A percentile compares a stretch with the other conserved stretches of the same genome.
These are phyloP conservation scores for Drosophila repletoides DNA, from an alignment of 1,140 invertebrate genomes.

Conservation along the genomic window DNA sequence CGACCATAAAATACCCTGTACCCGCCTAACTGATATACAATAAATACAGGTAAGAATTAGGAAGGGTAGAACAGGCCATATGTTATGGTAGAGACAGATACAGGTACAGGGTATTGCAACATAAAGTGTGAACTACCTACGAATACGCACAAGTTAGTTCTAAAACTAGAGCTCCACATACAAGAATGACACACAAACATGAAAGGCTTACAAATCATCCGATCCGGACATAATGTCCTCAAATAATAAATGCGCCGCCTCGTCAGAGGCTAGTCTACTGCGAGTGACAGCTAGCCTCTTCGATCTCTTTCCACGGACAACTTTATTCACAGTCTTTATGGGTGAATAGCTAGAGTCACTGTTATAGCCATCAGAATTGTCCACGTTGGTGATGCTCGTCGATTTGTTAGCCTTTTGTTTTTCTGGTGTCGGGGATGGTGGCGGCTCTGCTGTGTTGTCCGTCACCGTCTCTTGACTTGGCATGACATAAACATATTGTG, in stretches of 20 bases:
- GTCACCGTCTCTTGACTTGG: not conserved
- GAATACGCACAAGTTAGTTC: not conserved
- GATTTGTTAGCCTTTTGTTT: slow-evolving; percentile 40
- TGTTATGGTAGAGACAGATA: not conserved
- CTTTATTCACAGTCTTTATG: slow-evolving; percentile 41
- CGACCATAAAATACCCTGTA: not conserved
- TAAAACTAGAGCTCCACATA: not conserved
- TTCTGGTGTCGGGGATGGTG: slow-evolving; percentile 6
- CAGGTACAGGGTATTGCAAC: not conserved
- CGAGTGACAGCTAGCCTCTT: slow-evolving; percentile 40
- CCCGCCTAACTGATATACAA: not conserved
- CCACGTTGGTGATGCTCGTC: slow-evolving; percentile 13
- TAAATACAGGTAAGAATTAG: not conserved
- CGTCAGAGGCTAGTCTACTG: slow-evolving; percentile 42
- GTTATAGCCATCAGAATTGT: not conserved
- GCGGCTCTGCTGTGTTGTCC: not conserved
- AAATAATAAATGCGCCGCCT: slow-evolving; percentile 48
- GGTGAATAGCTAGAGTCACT: slow-evolving; percentile 4
- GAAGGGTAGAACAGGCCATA: not conserved
- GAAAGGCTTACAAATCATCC: slow-evolving; percentile 22
- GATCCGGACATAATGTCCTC: slow-evolving; percentile 65
- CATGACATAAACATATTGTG: slow-evolving; percentile 46
- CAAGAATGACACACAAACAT: not conserved
- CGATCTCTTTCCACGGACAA: slow-evolving; percentile 47
- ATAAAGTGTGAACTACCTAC: not conserved